Evolutionary conservation across 35 echinoderm and acorn worm species (phyloP).

Genomic region (Stichopus chloronotus): DNA sequence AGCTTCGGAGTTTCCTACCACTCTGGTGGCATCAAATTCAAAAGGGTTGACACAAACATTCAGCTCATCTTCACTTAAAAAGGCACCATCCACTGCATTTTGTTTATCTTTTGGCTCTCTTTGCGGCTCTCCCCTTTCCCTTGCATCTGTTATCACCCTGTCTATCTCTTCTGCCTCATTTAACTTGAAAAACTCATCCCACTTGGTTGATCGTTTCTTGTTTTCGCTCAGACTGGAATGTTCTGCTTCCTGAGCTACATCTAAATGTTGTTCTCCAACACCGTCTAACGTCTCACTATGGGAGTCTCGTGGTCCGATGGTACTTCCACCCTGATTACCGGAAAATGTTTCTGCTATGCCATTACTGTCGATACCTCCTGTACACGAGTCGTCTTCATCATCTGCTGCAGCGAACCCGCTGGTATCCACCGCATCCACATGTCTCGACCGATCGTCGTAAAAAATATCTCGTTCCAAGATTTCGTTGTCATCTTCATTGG

Average conservation of each 20-base stretch:
- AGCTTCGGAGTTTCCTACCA: not conserved
- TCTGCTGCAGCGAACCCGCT: conserved; percentile 49
- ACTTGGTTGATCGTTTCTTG: conserved; percentile 38
- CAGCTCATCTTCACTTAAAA: conserved; percentile 18
- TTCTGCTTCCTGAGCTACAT: not conserved
- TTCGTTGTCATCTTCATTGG: conserved; percentile 42
- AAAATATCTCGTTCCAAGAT: not conserved
- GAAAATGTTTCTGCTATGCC: not conserved
- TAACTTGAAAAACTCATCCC: conserved; percentile 53
- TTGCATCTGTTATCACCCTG: not conserved
- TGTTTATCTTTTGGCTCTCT: not conserved
- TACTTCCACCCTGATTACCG: not conserved
- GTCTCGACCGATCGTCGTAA: not conserved
- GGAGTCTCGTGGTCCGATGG: not conserved
- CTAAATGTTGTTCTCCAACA: not conserved
- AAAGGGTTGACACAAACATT: conserved; percentile 77
- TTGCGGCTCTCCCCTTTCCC: not conserved
- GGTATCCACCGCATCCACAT: conserved; percentile 57
- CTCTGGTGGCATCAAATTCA: conserved; percentile 55
- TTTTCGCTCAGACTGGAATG: too few species aligned
- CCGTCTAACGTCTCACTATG: not conserved
- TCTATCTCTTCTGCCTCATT: conserved; percentile 15
- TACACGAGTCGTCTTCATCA: not conserved
- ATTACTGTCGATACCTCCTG: too few species aligned
- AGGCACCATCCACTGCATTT: not conserved